These are phyloP conservation scores for Scaptodrosophila lebanonensis DNA, from an alignment of 1,140 invertebrate species.

Conservation along the genomic window DNA sequence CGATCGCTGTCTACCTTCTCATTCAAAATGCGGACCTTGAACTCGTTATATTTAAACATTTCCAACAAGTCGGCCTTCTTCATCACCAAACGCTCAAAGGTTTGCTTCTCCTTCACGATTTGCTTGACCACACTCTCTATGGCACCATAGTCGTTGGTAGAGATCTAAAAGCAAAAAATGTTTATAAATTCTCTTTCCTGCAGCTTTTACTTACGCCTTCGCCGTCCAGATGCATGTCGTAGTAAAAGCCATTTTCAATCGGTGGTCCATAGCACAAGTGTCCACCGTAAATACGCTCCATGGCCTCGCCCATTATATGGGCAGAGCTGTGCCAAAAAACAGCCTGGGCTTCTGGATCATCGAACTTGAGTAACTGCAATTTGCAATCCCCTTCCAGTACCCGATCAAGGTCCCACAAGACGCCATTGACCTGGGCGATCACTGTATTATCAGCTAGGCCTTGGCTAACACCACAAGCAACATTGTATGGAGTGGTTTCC, in stretches of 20 bases:
- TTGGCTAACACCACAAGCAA: conserved; percentile 95
- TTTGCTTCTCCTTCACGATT: conserved; percentile 96
- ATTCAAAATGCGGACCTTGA: conserved; percentile 96
- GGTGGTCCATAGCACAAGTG: conserved; percentile 99
- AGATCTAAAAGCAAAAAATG: conserved; percentile 83
- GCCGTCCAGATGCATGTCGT: conserved; percentile 96
- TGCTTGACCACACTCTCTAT: conserved; percentile 92
- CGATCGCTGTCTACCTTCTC: conserved; percentile 96
- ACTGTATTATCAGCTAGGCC: conserved; percentile 95
- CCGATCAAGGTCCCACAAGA: conserved; percentile 97
- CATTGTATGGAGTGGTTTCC: conserved; percentile 95
- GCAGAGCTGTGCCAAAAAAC: conserved; percentile 99
- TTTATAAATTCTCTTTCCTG: too few relatives aligned
- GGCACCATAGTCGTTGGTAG: conserved; percentile 89
- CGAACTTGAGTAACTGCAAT: conserved; percentile 95
- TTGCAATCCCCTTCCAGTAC: conserved; percentile 92
- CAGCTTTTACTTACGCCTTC: conserved; percentile 80
- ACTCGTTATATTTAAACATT: conserved; percentile 99
- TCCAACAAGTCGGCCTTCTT: conserved; percentile 96
- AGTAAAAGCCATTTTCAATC: conserved; percentile 98
- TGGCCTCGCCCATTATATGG: conserved; percentile 97
- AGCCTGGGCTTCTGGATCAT: conserved; percentile 94
- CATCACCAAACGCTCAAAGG: conserved; percentile 97
- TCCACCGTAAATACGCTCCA: conserved; percentile 97
- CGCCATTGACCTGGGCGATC: conserved; percentile 96